Evolutionary conservation across 2,797 vertebrate species (phyloP), one percentile per base, ranked within the genome.

Genomic region (Takifugu rubripes): DNA sequence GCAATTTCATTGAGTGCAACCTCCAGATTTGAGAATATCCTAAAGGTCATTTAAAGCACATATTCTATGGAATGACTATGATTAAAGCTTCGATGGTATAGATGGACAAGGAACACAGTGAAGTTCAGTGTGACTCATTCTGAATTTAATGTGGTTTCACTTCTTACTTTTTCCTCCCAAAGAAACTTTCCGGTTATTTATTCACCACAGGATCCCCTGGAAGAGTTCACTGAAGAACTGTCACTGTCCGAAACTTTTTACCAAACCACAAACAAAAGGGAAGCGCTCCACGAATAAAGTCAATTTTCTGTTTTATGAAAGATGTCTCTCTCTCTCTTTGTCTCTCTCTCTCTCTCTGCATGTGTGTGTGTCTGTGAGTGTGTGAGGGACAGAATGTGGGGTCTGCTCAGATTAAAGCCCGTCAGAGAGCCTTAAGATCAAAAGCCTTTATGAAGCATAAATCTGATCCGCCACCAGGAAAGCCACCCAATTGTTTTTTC

Each of bases 401-500:
- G 54, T 64, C 52, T 62, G 45, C 52, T 70, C 59, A 85, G 83
- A 87, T 87, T 84, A 86, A 89, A 89, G 79, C 59, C 74, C 83
- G 70, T 81, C 83, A 74, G 61, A 79, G 68, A 81, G 81, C 79
- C 59, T 84, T 66, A 61, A 78, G 82, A 90, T 87, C 83, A 89
- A 87, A 86, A 83, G 68, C 49, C 68, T 57, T 63, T 40, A 42
- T 61, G 56, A 50, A 65, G 68, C 56, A 48, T 68, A 84, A 82
- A 85, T 87, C 82, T 84, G 79, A 87, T 87, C 78, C 82, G 79
- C 72, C 77, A 73, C 78, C 77, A 75, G 74, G 71, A 79, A 72
- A 74, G 63, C 59, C 56, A 60, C 36, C 40, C 59, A 52, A 5
- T 26, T 3, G 47, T 58, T 59, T 59, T 53, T 61, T 68, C 45